Evolutionary conservation across 2,797 vertebrate species (phyloP), one percentile per base, ranked within the genome.

Genomic region (Cygnus olor): DNA sequence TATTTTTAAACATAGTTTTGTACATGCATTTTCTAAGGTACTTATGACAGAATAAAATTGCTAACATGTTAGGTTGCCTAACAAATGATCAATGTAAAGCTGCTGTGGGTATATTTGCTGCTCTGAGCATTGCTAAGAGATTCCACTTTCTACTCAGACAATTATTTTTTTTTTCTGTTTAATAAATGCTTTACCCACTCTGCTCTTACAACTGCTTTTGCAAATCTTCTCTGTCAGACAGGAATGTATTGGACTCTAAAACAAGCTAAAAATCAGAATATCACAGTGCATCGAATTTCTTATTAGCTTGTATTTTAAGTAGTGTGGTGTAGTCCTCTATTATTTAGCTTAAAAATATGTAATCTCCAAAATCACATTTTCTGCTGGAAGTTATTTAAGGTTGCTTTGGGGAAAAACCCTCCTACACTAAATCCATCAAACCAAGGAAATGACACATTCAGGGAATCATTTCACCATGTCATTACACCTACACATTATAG

Each of bases 331-430:
- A 89, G 27, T 40, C 42, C n/a, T 69, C 58, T 89, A 1, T 63
- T 63, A 68, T 90, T 82, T 85, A 91, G 61, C 24, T 47, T 72
- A 82, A 81, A 6, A 63, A 42, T 42, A 64, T 65, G 10, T 74
- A 58, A 71, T 94, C 88, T 80, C 53, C 88, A 60, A 85, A 93
- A 93, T 54, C 11, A 68, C 18, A 54, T 64, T 81, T 20, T 86
- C n/a, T 76, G 17, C 34, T 86, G 53, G n/a, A 96, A 90, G 49
- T 79, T 92, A 44, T 73, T 88, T 89, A 65, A 83, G 36, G 13
- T 90, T 87, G 68, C 71, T 80, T 77, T 69, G 79, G 83, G 64
- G 64, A 89, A 83, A 95, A 96, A 12, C 18, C 30, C 21, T 83
- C 54, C 61, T 70, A 30, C 63, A 25, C 38, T 85, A 86, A 61